These are phyloP conservation scores for Mimachlamys varia DNA, from an alignment of 2,888 invertebrate species.

Conservation along the genomic window DNA sequence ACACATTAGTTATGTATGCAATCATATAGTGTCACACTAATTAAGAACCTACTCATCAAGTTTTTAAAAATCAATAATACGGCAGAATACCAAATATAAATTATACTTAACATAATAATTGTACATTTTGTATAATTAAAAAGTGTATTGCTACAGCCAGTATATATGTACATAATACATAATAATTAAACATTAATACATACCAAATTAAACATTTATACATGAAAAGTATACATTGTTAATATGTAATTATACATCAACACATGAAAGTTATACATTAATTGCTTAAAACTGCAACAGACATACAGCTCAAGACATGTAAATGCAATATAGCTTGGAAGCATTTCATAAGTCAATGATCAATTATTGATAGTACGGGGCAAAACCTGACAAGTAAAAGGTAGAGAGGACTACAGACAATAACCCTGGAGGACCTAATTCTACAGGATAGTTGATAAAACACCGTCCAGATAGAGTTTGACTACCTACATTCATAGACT, in stretches of 20 bases:
- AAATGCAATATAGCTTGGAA: slow-evolving; percentile 15
- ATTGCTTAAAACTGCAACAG: too few relatives aligned
- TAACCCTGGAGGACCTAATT: too few relatives aligned
- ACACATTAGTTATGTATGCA: neutral
- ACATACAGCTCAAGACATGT: neutral
- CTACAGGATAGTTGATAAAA: too few relatives aligned
- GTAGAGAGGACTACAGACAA: too few relatives aligned
- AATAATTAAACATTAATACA: neutral
- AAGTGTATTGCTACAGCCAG: neutral
- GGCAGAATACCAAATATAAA: neutral
- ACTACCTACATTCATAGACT: too few relatives aligned
- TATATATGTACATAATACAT: neutral
- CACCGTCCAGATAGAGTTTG: too few relatives aligned
- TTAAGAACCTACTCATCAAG: neutral
- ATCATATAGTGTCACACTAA: neutral
- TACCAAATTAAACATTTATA: neutral
- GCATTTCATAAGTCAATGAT: neutral
- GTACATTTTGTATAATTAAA: neutral
- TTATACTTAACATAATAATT: neutral
- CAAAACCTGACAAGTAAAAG: neutral
- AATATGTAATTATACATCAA: too few relatives aligned
- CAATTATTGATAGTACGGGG: neutral
- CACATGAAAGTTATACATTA: too few relatives aligned
- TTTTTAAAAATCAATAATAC: neutral
- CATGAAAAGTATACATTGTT: too few relatives aligned